Conservation (phyloP, 1,140 invertebrate species). For the Araneus ventricosus region DNA sequence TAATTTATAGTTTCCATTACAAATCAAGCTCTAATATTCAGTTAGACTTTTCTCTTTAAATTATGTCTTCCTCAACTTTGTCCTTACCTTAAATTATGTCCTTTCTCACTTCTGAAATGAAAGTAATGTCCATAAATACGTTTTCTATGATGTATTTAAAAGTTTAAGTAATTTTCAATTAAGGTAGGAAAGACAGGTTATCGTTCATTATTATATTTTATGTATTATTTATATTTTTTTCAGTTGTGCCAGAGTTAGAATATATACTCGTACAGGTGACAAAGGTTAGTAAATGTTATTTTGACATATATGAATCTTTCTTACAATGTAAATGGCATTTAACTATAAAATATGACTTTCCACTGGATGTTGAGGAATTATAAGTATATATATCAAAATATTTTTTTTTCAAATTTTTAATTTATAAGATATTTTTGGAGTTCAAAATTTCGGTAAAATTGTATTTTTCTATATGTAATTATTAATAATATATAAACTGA, state of each 20-base stretch:
- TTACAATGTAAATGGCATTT: neutral
- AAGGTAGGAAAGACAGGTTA: neutral
- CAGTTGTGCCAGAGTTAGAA: constrained; percentile 74
- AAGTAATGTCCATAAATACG: neutral
- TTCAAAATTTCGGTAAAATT: neutral
- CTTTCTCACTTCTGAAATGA: no score
- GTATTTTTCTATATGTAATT: neutral
- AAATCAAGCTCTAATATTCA: no score
- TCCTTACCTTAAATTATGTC: no score
- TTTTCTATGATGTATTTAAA: no score
- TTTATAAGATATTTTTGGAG: neutral
- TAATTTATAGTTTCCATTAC: neutral
- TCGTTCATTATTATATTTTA: neutral
- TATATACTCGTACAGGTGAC: constrained; percentile 84
- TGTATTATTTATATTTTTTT: constrained; percentile 17
- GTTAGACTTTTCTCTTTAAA: no score
- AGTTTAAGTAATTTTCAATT: no score
- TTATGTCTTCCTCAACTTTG: no score
- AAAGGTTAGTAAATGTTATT: constrained; percentile 79
- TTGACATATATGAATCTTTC: neutral
- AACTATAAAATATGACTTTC: neutral
- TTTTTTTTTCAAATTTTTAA: neutral
- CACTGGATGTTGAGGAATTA: neutral
- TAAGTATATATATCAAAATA: neutral
- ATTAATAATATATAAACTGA: no score